Evolutionary conservation across 2,113 vertebrate species (phyloP).

Genomic region (Passerina amoena): DNA sequence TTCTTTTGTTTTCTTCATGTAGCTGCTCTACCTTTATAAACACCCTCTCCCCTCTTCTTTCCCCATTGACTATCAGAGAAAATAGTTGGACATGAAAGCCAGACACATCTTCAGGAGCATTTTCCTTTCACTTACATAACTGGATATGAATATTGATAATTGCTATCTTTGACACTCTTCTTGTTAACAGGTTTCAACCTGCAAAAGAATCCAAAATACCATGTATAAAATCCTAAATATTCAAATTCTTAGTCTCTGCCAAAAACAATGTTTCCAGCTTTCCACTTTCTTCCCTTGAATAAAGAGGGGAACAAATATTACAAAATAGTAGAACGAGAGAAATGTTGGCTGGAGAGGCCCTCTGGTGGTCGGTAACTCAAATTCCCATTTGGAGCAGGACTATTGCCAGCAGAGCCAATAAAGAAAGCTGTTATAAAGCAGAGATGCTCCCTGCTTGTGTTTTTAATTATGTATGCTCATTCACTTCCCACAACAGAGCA

Average conservation of each 20-base stretch:
- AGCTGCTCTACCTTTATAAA: not conserved
- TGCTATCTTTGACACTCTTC: not conserved
- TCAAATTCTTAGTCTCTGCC: not conserved
- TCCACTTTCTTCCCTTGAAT: not conserved
- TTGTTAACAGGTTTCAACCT: not conserved
- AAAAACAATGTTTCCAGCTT: not conserved
- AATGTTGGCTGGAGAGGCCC: conserved; percentile 19
- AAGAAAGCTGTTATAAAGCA: not conserved
- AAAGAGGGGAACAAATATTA: not conserved
- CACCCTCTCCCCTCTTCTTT: not conserved
- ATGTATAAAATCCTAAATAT: not conserved
- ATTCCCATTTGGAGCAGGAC: not conserved
- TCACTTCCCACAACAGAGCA: not conserved
- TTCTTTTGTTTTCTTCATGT: not conserved
- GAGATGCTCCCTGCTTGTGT: not conserved
- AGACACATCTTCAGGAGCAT: not conserved
- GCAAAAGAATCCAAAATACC: not conserved
- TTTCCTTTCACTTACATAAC: not conserved
- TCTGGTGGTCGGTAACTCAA: conserved; percentile 39
- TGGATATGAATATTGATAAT: conserved; percentile 1
- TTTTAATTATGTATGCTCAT: not conserved
- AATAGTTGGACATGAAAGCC: not conserved
- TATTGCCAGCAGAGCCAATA: not conserved
- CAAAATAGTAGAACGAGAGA: not conserved
- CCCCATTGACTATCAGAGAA: not conserved